Percentiles rank a stretch among this genome's conserved stretches.
Evolutionary conservation across 2,113 vertebrate species (phyloP).

Genomic region (Acanthochromis polyacanthus): DNA sequence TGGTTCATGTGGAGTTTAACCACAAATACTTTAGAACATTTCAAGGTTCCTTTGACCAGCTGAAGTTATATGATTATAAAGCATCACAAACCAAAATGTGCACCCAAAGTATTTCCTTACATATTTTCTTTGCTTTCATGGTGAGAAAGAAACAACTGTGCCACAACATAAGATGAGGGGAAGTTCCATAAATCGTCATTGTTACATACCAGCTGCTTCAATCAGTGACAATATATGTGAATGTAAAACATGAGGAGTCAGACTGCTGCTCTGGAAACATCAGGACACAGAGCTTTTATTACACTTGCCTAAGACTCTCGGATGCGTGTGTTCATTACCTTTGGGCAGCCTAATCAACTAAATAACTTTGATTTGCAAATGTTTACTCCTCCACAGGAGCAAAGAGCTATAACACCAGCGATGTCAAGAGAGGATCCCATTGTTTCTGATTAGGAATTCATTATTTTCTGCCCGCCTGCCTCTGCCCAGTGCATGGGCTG

Average conservation of each 20-base stretch:
- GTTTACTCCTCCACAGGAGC: conserved; percentile 71
- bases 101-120: too few species aligned
- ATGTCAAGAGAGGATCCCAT: conserved; percentile 47
- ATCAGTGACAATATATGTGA: conserved; percentile 19
- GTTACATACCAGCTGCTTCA: neutral
- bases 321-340: conserved; percentile 41
- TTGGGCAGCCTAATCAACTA: conserved; percentile 68
- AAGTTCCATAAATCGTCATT: neutral
- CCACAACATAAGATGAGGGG: neutral
- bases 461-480: conserved; percentile 62
- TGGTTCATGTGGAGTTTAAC: too few species aligned
- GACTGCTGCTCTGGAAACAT: conserved; percentile 31
- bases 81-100: too few species aligned
- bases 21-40: too few species aligned
- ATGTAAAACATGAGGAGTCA: neutral
- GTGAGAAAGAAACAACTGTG: too few species aligned
- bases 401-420: conserved; percentile 58
- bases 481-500: conserved; percentile 58
- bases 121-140: too few species aligned
- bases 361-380: conserved; percentile 75
- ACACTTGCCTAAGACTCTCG: conserved; percentile 22
- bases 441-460: conserved; percentile 74
- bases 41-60: too few species aligned
- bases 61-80: too few species aligned
- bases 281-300: conserved; percentile 19